Conservation (phyloP, 1,140 invertebrate genomes). For the Rhynchophorus ferrugineus region DNA sequence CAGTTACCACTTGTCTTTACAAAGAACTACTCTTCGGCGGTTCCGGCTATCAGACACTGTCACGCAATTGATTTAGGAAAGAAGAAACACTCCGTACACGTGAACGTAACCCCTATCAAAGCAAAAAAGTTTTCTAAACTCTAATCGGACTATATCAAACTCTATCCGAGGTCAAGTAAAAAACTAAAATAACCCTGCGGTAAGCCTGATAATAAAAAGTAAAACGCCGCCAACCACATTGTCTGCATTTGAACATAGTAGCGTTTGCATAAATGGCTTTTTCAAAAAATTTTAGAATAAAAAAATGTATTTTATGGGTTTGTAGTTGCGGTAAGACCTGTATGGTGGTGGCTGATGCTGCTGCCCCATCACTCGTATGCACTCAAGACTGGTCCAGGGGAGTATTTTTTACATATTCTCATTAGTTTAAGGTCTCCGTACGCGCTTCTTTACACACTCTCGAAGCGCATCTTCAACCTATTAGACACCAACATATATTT, state of each 20-base stretch:
- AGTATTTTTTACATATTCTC: constrained; percentile 11
- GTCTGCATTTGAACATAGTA: constrained; percentile 40
- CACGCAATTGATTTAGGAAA: too few species aligned
- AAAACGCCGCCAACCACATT: constrained; percentile 42
- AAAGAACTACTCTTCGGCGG: background rate
- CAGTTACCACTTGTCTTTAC: constrained; percentile 35
- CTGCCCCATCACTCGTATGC: constrained; percentile 40
- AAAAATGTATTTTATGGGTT: constrained; percentile 11
- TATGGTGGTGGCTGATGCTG: constrained; percentile 38
- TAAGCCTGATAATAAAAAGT: too few species aligned
- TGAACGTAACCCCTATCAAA: too few species aligned
- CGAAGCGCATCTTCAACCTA: too few species aligned
- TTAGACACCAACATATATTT: too few species aligned
- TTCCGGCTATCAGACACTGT: constrained; percentile 1
- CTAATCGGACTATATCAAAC: too few species aligned
- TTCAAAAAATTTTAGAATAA: constrained; percentile 3
- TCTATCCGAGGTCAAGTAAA: too few species aligned
- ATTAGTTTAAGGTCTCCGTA: too few species aligned
- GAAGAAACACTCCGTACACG: too few species aligned
- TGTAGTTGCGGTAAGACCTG: constrained; percentile 35
- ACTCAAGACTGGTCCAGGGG: constrained; percentile 37
- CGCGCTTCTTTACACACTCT: constrained; percentile 26
- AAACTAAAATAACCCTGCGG: too few species aligned
- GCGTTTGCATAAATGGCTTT: constrained; percentile 20
- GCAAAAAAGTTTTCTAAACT: too few species aligned